Evolutionary conservation across 92 coral and sea anemone species (phyloP).

Genomic region (Desmophyllum pertusum): DNA sequence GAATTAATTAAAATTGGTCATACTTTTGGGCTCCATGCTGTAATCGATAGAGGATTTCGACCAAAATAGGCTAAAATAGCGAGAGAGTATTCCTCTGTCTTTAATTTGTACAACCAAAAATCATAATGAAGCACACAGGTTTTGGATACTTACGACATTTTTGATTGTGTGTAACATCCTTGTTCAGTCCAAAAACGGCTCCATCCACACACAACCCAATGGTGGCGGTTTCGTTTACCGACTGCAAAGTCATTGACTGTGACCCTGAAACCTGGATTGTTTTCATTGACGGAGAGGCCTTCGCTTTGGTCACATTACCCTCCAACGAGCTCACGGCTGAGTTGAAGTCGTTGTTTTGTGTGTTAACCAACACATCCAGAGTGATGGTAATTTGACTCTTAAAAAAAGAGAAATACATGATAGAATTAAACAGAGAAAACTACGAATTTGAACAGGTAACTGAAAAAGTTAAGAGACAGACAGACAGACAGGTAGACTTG

Average conservation of each 20-base stretch:
- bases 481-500: too few relatives aligned
- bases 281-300: constrained; percentile 47
- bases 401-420: background rate
- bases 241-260: constrained; percentile 40
- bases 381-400: constrained; percentile 83
- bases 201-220: constrained; percentile 75
- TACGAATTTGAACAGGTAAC: background rate
- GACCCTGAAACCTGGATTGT: constrained; percentile 54
- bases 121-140: background rate
- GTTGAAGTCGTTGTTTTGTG: constrained; percentile 57
- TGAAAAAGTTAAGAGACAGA: too few relatives aligned
- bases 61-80: too few relatives aligned
- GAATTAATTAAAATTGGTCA: too few relatives aligned
- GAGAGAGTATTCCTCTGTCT: too few relatives aligned
- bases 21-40: too few relatives aligned
- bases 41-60: too few relatives aligned
- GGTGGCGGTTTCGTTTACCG: constrained; percentile 48
- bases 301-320: constrained; percentile 53
- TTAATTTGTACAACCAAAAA: too few relatives aligned
- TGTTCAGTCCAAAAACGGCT: constrained; percentile 74
- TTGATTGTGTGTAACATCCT: constrained; percentile 4
- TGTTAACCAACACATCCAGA: constrained; percentile 66
- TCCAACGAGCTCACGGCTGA: constrained; percentile 51
- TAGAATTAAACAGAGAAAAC: background rate
- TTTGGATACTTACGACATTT: constrained; percentile 83